Evolutionary conservation across 2,797 vertebrate species (phyloP), one percentile per base, ranked within the genome.

Genomic region (Enteromius mattozi): DNA sequence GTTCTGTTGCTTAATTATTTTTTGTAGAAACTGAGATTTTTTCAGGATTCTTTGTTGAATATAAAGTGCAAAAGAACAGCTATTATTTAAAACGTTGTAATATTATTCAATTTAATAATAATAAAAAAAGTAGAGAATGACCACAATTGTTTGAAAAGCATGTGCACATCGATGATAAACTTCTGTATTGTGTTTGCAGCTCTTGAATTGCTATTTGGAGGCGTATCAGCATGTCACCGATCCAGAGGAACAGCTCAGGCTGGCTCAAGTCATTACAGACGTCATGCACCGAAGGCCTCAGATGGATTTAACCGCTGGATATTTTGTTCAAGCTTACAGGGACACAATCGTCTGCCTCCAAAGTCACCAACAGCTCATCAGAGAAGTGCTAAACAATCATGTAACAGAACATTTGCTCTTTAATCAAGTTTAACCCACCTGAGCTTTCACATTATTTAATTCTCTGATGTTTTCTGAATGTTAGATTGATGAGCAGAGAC

Each of bases 171-270:
- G 54, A 3, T 74, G 82, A 33, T 51, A 10, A 68, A 10, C 10
- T 16, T 27, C n/a, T 45, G 5, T 21, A 75, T 42, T 4, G 33
- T 61, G 21, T 80, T 45, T 69, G 16, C 89, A 96, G 95, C 92
- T 96, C 83, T 86, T 97, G 17, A 92, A 95, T 88, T 90, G 92
- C 90, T 96, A 95, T 85, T 94, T 91, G 47, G 94, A 96, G 91
- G 93, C 92, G 74, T 95, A 95, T 86, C 94, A 96, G 84, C 95
- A 96, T 40, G 78, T 91, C 33, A 54, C 92, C 51, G 93, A 96
- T 78, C 47, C 89, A 6, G 94, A 96, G 76, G 92, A 96, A 91
- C 92, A 91, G 87, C 92, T 94, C 75, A 12, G 91, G 4, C 87
- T 96, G 90, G 94, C 93, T 10, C 92, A 93, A 80, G 93, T 88